phyloP scores from a whole-genome alignment of 2,888 invertebrate genomes.

The Disparrhopalites patrizii region DNA sequence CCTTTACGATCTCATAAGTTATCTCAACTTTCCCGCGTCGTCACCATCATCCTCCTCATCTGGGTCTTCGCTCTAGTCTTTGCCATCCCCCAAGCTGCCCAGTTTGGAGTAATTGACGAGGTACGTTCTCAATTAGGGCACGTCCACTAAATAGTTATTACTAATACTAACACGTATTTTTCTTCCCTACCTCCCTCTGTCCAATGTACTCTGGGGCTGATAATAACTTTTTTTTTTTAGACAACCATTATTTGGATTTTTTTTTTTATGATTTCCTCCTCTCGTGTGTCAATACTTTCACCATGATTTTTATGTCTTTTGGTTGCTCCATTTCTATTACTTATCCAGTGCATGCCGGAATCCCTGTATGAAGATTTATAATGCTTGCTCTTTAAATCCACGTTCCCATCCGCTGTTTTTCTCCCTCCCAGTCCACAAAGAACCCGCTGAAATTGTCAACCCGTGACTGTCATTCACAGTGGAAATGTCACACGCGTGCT shows the following conservation, averaged over 20 bases:
- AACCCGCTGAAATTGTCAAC: too few relatives aligned
- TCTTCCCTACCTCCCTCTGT: neutral
- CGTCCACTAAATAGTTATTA: too few relatives aligned
- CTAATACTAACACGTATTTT: too few relatives aligned
- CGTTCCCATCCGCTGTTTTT: neutral
- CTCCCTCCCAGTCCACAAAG: too few relatives aligned
- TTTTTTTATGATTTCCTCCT: neutral
- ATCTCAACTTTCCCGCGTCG: conserved; percentile 76
- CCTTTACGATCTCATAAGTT: conserved; percentile 78
- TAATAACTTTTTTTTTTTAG: too few relatives aligned
- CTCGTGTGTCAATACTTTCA: neutral
- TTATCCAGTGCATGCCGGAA: too few relatives aligned
- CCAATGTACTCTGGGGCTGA: neutral
- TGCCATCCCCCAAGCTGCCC: conserved; percentile 60
- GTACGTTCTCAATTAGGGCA: conserved; percentile 24
- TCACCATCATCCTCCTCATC: conserved; percentile 71
- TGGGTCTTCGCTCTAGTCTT: conserved; percentile 73
- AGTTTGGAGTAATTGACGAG: conserved; percentile 53
- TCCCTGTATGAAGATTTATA: too few relatives aligned
- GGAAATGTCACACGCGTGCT: too few relatives aligned
- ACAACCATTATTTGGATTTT: neutral
- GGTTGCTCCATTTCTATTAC: too few relatives aligned
- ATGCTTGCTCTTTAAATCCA: too few relatives aligned
- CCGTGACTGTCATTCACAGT: too few relatives aligned
- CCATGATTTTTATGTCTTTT: too few relatives aligned